These are phyloP conservation scores for Pseudanteris insignis DNA, from an alignment of 2,888 invertebrate genomes.

Conservation along the genomic window DNA sequence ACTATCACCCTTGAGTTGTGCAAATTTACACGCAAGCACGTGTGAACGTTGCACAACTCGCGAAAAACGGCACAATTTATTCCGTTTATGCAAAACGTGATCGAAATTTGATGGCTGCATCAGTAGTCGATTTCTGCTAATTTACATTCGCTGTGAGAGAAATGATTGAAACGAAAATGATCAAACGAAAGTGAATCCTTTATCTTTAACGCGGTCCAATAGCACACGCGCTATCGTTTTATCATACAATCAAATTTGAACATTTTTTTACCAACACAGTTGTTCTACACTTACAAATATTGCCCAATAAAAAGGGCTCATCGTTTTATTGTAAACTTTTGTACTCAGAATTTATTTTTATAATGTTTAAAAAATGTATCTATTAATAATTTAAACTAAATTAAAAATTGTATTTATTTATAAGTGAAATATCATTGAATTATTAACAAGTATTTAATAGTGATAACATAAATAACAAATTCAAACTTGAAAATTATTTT, in stretches of 20 bases:
- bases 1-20: conserved; percentile 5
- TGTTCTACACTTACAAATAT: too few species aligned
- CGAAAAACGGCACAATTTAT: neutral
- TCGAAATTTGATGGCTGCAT: conserved; percentile 31
- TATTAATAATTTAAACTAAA: too few species aligned
- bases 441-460: too few species aligned
- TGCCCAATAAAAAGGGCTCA: too few species aligned
- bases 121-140: conserved; percentile 15
- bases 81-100: conserved; percentile 30
- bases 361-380: too few species aligned
- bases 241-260: neutral
- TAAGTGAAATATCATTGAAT: too few species aligned
- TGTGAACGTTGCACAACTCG: conserved; percentile 22
- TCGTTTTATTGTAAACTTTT: too few species aligned
- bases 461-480: too few species aligned
- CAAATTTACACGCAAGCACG: conserved; percentile 28
- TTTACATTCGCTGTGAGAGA: conserved; percentile 30
- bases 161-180: conserved; percentile 15
- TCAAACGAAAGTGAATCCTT: conserved; percentile 22
- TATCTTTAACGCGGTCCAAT: conserved; percentile 13
- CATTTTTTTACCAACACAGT: neutral
- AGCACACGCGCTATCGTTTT: too few species aligned
- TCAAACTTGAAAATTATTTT: too few species aligned
- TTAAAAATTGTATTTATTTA: too few species aligned
- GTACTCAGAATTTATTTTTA: too few species aligned